phyloP scores from a whole-genome alignment of 2,888 invertebrate species.

The Amiota communis region DNA sequence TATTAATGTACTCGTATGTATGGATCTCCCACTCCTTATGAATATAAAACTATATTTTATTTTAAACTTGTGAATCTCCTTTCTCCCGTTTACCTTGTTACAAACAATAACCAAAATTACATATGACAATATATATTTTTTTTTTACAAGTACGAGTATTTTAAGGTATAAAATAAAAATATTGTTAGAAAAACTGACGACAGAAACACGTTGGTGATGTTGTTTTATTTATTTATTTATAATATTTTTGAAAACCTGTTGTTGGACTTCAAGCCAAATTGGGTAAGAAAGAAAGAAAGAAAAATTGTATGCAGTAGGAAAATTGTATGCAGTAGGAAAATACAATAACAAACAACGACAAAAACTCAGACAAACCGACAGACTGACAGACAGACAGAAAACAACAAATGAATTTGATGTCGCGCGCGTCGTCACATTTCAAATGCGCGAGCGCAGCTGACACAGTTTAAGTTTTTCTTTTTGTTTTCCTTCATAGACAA shows the following conservation, averaged over 20 bases:
- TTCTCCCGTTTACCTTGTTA: too few species aligned
- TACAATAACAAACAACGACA: not conserved
- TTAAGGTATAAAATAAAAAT: too few species aligned
- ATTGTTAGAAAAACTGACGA: too few species aligned
- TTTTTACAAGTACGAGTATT: too few species aligned
- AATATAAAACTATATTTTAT: too few species aligned
- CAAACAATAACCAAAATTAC: too few species aligned
- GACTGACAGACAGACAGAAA: slow-evolving; percentile 7
- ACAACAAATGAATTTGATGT: slow-evolving; percentile 2
- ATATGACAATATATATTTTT: too few species aligned
- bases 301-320: not conserved
- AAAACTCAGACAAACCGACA: not conserved
- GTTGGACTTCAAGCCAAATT: slow-evolving; percentile 29
- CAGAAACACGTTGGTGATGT: too few species aligned
- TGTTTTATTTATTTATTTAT: not conserved
- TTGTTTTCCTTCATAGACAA: slow-evolving; percentile 1
- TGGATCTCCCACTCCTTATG: too few species aligned
- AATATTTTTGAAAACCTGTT: slow-evolving; percentile 27
- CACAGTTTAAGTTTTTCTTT: slow-evolving; percentile 26
- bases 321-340: slow-evolving; percentile 1
- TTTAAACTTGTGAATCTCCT: too few species aligned
- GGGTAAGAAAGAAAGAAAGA: slow-evolving; percentile 25
- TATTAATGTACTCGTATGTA: too few species aligned
- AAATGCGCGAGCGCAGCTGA: slow-evolving; percentile 31
- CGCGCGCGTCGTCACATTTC: slow-evolving; percentile 15